Base-by-base conservation (phyloP, 2,113 vertebrate genomes). In the Rhinoptilus africanus region DNA sequence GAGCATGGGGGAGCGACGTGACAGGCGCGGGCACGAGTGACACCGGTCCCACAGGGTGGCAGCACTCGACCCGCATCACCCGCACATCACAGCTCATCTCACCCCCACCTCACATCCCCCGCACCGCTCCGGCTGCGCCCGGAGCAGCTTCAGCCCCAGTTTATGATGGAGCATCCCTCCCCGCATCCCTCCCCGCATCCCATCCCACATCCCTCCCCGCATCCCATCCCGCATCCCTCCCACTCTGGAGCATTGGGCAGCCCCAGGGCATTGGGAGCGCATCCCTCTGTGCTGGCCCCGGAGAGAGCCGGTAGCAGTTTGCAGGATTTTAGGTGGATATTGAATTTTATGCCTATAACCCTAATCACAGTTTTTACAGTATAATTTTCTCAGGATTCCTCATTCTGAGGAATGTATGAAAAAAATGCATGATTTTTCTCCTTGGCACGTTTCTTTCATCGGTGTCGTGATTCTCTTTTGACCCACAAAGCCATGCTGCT, bases 31-130 rank as follows among this genome's bases (percentile, higher is more conserved):
- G 1, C 63, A 26, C 1, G 21, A 32, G 81, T 13, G 71, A 6
- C 81, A 4, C n/a, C 1, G 34, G 27, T 88, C 92, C 96, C 93
- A 92, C 92, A 59, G 90, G 96, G 93, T 95, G 96, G 93, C 96
- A 96, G 96, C 96, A 97, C 68, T 85, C 85, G 28, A 16, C 54
- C 27, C 78, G 0, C 24, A 2, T 19, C 83, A 8, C 34, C 20
- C 9, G 14, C 17, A 0, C 17, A 64, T 21, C 35, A 8, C 57
- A 35, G 9, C 56, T 32, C 53, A 7, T 15, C 15, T 35, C 56
- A 32, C n/a, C 60, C 26, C 2, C 60, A 13, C 24, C 5, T 39
- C 39, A 39, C 39, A 39, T 39, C 39, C 8, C 39, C 39, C 39
- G 39, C 39, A 39, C 39, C 39, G 35, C 60, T 39, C 35, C 60